Conservation (phyloP, 2,113 vertebrate genomes). For the Pipra filicauda region DNA sequence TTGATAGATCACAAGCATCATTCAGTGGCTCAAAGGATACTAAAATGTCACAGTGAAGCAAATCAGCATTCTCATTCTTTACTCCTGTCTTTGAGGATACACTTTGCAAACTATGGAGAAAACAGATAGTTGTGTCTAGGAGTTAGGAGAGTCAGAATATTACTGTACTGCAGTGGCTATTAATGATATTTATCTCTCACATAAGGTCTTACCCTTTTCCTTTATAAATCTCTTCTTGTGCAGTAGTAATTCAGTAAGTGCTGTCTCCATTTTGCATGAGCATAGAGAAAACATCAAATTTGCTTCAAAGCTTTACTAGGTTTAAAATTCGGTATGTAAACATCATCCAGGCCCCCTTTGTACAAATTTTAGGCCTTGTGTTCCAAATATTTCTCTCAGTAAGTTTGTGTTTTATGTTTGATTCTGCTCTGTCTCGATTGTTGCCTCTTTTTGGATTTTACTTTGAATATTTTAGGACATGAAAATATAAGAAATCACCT, state of each 20-base stretch:
- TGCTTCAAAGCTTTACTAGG: neutral
- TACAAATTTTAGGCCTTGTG: neutral
- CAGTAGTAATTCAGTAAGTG: neutral
- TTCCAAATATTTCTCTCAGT: neutral
- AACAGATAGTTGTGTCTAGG: neutral
- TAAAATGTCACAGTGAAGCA: constrained; percentile 21
- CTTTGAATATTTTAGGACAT: neutral
- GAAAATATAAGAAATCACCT: neutral
- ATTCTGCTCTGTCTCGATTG: neutral
- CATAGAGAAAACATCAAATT: neutral
- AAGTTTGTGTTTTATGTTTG: neutral
- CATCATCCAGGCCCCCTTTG: neutral
- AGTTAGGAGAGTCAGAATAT: neutral
- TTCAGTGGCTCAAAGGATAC: neutral
- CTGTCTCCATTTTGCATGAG: neutral
- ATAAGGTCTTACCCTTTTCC: neutral
- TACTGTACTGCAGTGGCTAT: neutral
- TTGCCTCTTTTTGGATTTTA: neutral
- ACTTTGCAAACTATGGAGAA: neutral
- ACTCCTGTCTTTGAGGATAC: neutral
- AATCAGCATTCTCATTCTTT: neutral
- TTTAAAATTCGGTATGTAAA: neutral
- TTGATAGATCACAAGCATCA: neutral
- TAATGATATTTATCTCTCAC: constrained; percentile 38
- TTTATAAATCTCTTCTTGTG: neutral